Base-by-base conservation (phyloP, 1,140 invertebrate genomes). In the Tachypleus tridentatus region DNA sequence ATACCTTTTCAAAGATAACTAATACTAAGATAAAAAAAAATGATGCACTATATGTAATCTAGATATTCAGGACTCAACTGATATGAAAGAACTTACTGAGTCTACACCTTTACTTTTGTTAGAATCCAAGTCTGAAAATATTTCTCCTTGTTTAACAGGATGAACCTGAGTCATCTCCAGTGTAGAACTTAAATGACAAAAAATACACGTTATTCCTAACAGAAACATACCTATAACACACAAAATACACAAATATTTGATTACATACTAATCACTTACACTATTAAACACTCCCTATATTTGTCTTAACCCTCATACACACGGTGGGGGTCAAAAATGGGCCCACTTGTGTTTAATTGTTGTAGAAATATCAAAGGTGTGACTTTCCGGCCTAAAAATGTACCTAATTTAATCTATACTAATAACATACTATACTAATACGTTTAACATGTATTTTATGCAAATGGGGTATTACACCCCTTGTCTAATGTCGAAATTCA, bases 131-230 rank as follows among this genome's bases (percentile, higher is more conserved):
- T 58, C 54, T 4, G 10, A 66, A 66, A 8, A 57, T 5, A 65
- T 57, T 50, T 62, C 49, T 59, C 50, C 63, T 56, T 66, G 65
- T 29, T 56, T 63, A 52, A 49, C 51, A 47, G n/a, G 56, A 6
- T 61, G 59, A 29, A 65, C 54, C 47, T 66, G 65, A 6, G 61
- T 56, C 65, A 66, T 66, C 54, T 66, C 65, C 49, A 66, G 29
- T 9, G 61, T 63, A 51, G 61, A 62, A 50, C 65, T 66, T 9
- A 1, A 63, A 62, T 11, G 48, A 50, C n/a, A 58, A 65, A 58
- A 51, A 57, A 50, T 7, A 6, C 48, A 3, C 49, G 9, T 60
- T 6, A 51, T 47, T 47, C 49, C 9, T 50, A 60, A 9, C 3
- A 49, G 4, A 51, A 49, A 11, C 9, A 7, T 10, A 7, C 58